phyloP scores from a whole-genome alignment of 2,797 vertebrate genomes.

The Poeciliopsis presidionis region DNA sequence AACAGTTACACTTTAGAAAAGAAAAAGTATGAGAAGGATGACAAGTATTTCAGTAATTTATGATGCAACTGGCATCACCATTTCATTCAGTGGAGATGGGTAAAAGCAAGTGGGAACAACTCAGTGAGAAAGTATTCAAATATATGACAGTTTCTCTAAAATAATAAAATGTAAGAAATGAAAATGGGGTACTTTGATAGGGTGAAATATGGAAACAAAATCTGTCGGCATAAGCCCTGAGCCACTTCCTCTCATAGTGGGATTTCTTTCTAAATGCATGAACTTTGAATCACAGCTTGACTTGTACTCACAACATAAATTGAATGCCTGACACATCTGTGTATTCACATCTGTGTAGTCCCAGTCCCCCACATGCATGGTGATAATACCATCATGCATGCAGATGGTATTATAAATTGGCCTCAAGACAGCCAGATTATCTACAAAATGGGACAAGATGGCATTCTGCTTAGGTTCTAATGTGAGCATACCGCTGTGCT shows the following conservation, averaged over 20 bases:
- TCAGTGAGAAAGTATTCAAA: conserved; percentile 23
- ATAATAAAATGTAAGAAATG: background rate
- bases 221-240: background rate
- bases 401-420: background rate
- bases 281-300: background rate
- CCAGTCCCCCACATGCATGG: background rate
- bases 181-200: background rate
- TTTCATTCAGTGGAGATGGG: background rate
- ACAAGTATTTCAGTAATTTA: conserved; percentile 10
- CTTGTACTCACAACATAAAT: background rate
- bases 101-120: conserved; percentile 9
- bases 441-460: background rate
- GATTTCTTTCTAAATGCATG: background rate
- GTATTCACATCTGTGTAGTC: background rate
- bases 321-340: background rate
- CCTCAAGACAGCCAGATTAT: background rate
- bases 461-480: conserved; percentile 4
- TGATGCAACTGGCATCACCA: conserved; percentile 13
- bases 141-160: conserved; percentile 26
- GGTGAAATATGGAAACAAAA: background rate
- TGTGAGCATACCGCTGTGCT: background rate
- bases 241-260: background rate
- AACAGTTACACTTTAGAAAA: conserved; percentile 21
- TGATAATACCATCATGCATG: too few species aligned
- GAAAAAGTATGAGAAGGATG: conserved; percentile 15